Conservation (phyloP, 2,888 invertebrate genomes). For the Laspeyria flexula region DNA sequence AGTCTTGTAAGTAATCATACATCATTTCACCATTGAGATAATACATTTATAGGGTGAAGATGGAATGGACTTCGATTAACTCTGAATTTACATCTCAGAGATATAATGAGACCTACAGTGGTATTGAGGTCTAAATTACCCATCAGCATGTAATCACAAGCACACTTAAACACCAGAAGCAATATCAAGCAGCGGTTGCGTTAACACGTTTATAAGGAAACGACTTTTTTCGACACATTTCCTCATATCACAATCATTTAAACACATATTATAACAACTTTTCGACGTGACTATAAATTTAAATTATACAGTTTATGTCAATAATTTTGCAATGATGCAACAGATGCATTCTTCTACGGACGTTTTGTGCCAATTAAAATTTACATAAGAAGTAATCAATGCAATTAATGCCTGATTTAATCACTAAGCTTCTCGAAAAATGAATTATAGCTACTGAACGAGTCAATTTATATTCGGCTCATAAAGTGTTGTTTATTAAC, state of each 20-base stretch:
- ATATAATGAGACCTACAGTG: slow-evolving; percentile 21
- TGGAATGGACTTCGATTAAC: not conserved
- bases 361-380: not conserved
- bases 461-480: no score
- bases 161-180: slow-evolving; percentile 40
- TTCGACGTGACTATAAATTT: slow-evolving; percentile 1
- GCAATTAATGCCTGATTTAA: no score
- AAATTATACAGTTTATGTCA: slow-evolving; percentile 11
- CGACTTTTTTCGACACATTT: slow-evolving; percentile 43
- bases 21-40: no score
- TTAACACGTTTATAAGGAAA: slow-evolving; percentile 44
- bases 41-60: no score
- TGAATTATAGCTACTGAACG: no score
- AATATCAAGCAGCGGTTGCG: slow-evolving; percentile 32
- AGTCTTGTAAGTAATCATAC: no score
- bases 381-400: no score
- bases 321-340: slow-evolving; percentile 9
- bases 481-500: not conserved
- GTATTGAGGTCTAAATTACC: slow-evolving; percentile 29
- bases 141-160: slow-evolving; percentile 36
- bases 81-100: not conserved
- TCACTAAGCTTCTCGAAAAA: no score
- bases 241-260: slow-evolving; percentile 36
- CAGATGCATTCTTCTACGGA: not conserved
- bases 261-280: slow-evolving; percentile 21